These are phyloP conservation scores for Mus caroli DNA, from an alignment of 2,797 vertebrate genomes.

Conservation along the genomic window DNA sequence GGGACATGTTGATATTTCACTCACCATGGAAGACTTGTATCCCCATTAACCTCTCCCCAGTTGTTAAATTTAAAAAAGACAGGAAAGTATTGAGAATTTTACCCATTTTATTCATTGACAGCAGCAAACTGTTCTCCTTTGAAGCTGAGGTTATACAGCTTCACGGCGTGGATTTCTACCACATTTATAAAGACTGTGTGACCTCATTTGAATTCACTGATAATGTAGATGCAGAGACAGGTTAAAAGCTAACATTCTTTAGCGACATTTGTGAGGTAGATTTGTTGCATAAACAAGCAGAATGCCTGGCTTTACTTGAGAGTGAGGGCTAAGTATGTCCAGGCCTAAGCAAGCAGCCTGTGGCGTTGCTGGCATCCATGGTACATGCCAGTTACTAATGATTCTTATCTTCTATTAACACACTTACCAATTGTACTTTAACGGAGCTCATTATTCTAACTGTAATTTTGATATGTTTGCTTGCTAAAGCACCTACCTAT, in stretches of 20 bases:
- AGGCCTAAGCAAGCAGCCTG: conserved; percentile 69
- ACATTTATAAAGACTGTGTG: neutral
- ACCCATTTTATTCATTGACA: neutral
- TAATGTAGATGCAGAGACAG: neutral
- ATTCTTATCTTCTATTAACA: conserved; percentile 75
- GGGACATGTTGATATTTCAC: neutral
- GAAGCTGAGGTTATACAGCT: neutral
- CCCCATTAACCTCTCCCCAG: too few species aligned
- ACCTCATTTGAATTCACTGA: conserved; percentile 16
- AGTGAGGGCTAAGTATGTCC: conserved; percentile 34
- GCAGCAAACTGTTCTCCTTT: neutral
- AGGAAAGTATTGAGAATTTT: conserved; percentile 38
- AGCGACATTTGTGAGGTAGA: conserved; percentile 48
- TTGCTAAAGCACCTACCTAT: conserved; percentile 40
- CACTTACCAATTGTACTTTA: conserved; percentile 29
- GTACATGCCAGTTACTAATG: conserved; percentile 66
- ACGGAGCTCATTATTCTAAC: conserved; percentile 43
- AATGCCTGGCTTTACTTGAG: conserved; percentile 54
- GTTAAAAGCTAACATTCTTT: conserved; percentile 32
- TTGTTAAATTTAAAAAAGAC: conserved; percentile 14
- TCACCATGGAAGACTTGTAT: neutral
- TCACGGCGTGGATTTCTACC: neutral
- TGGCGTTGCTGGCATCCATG: conserved; percentile 50
- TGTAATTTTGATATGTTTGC: conserved; percentile 66
- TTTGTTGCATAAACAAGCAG: conserved; percentile 60